Evolutionary conservation across 2,113 vertebrate species (phyloP).

Genomic region (Carlito syrichta): DNA sequence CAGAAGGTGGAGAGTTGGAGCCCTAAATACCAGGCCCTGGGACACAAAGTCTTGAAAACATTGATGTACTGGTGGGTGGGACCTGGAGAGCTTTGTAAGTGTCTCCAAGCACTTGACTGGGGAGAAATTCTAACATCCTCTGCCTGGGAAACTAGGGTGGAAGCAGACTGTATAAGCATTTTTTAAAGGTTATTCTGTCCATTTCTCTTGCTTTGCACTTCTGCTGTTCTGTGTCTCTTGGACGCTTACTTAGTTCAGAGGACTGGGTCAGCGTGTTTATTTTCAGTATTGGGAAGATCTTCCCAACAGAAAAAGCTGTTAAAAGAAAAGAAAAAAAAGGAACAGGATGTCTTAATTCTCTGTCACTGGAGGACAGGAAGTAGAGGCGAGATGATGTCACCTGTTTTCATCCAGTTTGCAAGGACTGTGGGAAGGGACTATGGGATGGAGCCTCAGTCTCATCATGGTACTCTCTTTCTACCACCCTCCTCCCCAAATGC

Average conservation of each 20-base stretch:
- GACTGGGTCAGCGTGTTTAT: background rate
- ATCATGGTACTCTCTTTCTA: rapidly evolving
- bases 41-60: background rate
- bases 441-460: rapidly evolving
- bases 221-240: background rate
- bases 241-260: background rate
- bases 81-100: background rate
- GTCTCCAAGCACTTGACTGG: background rate
- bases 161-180: background rate
- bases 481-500: background rate
- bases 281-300: background rate
- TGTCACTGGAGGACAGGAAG: background rate
- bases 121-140: background rate
- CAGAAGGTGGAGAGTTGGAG: rapidly evolving
- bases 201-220: background rate
- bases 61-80: background rate
- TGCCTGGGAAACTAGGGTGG: background rate
- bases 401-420: background rate
- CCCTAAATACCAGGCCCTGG: rapidly evolving
- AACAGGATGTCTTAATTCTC: background rate
- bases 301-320: background rate
- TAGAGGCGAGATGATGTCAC: background rate
- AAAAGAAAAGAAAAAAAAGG: background rate
- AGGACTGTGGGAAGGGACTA: rapidly evolving
- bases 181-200: background rate